Conservation (phyloP, 1,140 invertebrate genomes). For the Lordiphosa collinella region DNA sequence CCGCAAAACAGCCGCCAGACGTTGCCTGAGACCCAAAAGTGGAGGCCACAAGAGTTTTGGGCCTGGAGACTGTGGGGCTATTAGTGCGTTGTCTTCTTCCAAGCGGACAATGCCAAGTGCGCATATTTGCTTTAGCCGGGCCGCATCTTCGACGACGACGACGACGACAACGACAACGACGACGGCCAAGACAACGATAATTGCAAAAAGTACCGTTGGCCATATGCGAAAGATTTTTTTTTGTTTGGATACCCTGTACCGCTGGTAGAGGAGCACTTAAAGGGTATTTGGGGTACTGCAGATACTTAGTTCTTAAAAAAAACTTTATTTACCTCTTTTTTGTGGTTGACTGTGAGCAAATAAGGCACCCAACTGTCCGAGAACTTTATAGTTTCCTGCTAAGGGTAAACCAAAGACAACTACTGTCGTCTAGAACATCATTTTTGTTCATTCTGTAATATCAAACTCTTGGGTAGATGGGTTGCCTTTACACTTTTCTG, state of each 20-base stretch:
- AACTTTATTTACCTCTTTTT: too few species aligned
- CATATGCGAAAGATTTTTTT: conserved; percentile 67
- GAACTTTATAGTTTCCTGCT: too few species aligned
- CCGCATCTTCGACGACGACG: conserved; percentile 39
- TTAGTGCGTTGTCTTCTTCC: conserved; percentile 63
- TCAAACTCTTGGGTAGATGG: too few species aligned
- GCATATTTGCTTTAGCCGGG: conserved; percentile 64
- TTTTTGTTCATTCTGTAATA: too few species aligned
- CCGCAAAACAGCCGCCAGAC: conserved; percentile 52
- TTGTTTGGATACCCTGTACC: conserved; percentile 7
- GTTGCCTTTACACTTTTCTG: too few species aligned
- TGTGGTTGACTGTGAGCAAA: too few species aligned
- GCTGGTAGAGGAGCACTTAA: background rate
- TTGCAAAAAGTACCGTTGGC: conserved; percentile 73
- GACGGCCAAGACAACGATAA: conserved; percentile 66
- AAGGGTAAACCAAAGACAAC: too few species aligned
- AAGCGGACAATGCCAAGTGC: conserved; percentile 69
- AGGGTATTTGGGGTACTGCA: background rate
- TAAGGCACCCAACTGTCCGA: too few species aligned
- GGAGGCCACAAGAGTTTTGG: conserved; percentile 6
- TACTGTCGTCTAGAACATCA: too few species aligned
- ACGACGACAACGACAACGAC: conserved; percentile 41
- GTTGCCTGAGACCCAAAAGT: conserved; percentile 38
- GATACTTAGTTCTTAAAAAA: too few species aligned
- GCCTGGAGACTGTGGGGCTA: conserved; percentile 36